Conservation (phyloP, 2,888 invertebrate genomes). For the Operophtera brumata region DNA sequence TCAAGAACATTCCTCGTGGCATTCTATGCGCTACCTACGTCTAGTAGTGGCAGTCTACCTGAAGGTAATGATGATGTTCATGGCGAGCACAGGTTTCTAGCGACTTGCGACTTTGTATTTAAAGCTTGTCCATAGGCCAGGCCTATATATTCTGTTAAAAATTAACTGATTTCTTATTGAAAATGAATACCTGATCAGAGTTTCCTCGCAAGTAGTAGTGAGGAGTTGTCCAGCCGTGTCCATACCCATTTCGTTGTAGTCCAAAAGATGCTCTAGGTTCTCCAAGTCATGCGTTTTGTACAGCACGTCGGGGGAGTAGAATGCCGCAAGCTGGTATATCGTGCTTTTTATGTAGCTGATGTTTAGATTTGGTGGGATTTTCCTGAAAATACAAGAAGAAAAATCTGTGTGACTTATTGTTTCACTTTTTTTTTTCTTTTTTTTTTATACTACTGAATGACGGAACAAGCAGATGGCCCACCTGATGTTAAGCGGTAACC, state of each 20-base stretch:
- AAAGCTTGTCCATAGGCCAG: no score
- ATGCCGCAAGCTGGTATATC: slow-evolving; percentile 53
- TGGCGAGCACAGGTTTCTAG: no score
- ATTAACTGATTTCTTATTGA: no score
- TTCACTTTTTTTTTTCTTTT: no score
- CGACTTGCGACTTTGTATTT: no score
- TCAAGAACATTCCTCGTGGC: no score
- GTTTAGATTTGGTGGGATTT: slow-evolving; percentile 46
- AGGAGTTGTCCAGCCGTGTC: slow-evolving; percentile 43
- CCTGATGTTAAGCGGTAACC: no score
- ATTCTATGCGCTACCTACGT: no score
- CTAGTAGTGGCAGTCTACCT: no score
- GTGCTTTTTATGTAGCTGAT: slow-evolving; percentile 34
- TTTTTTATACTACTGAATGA: no score
- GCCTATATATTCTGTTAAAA: not conserved
- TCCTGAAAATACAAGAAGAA: slow-evolving; percentile 35
- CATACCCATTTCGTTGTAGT: slow-evolving; percentile 47
- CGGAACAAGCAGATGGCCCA: no score
- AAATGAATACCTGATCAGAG: slow-evolving; percentile 47
- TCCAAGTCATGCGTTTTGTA: slow-evolving; percentile 43
- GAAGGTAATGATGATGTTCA: no score
- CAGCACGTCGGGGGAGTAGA: slow-evolving; percentile 47
- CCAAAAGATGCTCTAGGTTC: slow-evolving; percentile 44
- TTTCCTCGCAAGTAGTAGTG: slow-evolving; percentile 53
- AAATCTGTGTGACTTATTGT: not conserved